Base-by-base conservation (phyloP, 2,888 invertebrate genomes). In the Cephus sareptanus region DNA sequence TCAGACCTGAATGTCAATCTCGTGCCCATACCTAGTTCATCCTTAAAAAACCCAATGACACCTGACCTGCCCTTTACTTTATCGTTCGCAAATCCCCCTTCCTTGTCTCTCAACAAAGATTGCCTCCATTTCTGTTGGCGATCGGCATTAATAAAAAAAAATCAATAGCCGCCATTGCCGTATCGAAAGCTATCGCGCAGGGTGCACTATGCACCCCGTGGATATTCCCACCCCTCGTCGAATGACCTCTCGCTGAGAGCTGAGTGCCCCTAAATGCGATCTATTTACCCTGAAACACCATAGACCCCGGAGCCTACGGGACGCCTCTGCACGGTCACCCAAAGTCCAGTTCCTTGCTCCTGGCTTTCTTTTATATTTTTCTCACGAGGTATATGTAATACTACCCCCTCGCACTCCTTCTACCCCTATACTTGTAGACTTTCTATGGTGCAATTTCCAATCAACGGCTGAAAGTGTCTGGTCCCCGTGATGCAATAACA, bases 221-320 rank as follows among this genome's bases (percentile, higher is more conserved):
- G 89, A 85, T 89, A 88, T 88, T 87, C 87, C 56, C 71, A 84
- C 83, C 82, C 83, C 83, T 84, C 81, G 83, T 85, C 85, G 86
- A 86, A 87, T 86, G 87, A 84, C 84, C 86, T 81, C 89, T 86
- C 83, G 86, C 89, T 87, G 89, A 77, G 90, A 83, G 85, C 82
- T 89, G 90, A 90, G 89, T 90, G 89, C 88, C 86, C 84, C 85
- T 86, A 87, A 88, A 87, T 85, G 85, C 87, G 86, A 85, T 86
- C 86, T 88, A 88, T 88, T 88, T 87, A 86, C 86, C 79, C 80
- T 81, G 84, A 85, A 85, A 85, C 85, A 84, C 56, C 56, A 23
- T 56, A 3, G 56, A 56, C 6, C 56, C 56, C 9, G 23, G 9
- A 56, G 56, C 83, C 84, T 82, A 82, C 83, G 78, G 83, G 81